Percentiles rank a stretch among this genome's conserved stretches.
These are phyloP conservation scores for Rhagoletis pomonella DNA, from an alignment of 1,140 invertebrate species.

Conservation along the genomic window DNA sequence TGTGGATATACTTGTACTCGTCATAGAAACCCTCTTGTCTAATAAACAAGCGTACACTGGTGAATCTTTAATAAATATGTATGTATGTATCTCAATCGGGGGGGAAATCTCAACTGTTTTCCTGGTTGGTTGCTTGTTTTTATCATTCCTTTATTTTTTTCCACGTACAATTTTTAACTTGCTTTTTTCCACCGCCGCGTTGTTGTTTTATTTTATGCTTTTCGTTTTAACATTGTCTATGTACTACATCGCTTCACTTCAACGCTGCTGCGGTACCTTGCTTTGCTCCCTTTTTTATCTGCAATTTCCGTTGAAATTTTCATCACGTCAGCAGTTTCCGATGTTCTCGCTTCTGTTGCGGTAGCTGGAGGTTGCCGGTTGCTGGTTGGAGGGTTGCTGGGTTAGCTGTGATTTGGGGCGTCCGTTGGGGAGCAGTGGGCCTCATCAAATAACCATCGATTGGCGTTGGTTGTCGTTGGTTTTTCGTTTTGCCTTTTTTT, in stretches of 20 bases:
- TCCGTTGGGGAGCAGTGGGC: background rate
- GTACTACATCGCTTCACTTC: background rate
- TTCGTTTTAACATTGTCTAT: background rate
- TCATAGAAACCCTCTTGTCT: no score
- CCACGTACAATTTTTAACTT: background rate
- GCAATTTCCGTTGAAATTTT: conserved; percentile 54
- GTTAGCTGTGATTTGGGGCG: conserved; percentile 13
- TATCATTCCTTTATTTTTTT: conserved; percentile 33
- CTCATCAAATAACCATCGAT: conserved; percentile 55
- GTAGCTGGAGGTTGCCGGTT: background rate
- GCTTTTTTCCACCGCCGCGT: background rate
- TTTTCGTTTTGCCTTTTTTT: background rate
- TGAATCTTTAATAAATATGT: conserved; percentile 14
- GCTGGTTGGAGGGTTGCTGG: background rate
- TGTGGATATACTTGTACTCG: background rate
- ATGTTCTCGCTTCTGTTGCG: conserved; percentile 13
- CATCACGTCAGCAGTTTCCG: conserved; percentile 55
- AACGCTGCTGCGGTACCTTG: background rate
- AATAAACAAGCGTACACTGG: conserved; percentile 47
- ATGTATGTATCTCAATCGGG: background rate
- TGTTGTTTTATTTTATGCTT: conserved; percentile 7
- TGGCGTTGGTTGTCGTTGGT: conserved; percentile 7
- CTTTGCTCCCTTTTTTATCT: conserved; percentile 21
- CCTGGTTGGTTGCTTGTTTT: conserved; percentile 18
- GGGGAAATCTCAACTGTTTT: conserved; percentile 37